Conservation (phyloP, 2,888 invertebrate genomes). For the Tubulanus polymorphus region DNA sequence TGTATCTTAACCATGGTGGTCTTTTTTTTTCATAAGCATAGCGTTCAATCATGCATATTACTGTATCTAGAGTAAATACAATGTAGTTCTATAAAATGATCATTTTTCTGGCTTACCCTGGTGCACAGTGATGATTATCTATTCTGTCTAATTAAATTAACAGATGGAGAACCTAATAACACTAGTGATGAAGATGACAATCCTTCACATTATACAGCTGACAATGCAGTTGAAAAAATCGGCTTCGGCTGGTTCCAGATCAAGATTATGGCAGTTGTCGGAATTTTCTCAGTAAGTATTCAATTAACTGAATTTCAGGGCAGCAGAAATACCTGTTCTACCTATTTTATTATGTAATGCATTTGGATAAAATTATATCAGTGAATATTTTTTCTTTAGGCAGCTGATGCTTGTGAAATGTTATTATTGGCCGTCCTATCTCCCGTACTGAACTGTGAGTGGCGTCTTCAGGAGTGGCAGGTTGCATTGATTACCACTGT, state of each 20-base stretch:
- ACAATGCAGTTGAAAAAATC: constrained; percentile 41
- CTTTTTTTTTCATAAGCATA: too few species aligned
- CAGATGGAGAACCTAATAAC: too few species aligned
- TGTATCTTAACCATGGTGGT: too few species aligned
- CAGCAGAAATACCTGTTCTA: too few species aligned
- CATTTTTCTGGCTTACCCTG: too few species aligned
- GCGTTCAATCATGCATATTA: too few species aligned
- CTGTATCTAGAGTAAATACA: too few species aligned
- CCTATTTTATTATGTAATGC: too few species aligned
- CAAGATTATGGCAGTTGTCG: constrained; percentile 16
- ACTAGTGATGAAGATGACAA: neutral
- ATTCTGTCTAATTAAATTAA: too few species aligned
- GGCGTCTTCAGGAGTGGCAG: constrained; percentile 41
- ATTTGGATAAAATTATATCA: neutral
- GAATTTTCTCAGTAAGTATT: constrained; percentile 34
- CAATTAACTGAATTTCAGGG: neutral
- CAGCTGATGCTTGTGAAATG: constrained; percentile 52
- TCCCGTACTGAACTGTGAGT: constrained; percentile 48
- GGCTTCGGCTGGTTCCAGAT: constrained; percentile 44
- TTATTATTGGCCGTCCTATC: constrained; percentile 50
- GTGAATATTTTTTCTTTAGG: constrained; percentile 26
- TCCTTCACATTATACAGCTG: constrained; percentile 25
- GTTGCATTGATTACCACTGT: constrained; percentile 52
- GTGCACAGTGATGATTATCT: too few species aligned
- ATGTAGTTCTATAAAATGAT: too few species aligned